Evolutionary conservation across 1,140 invertebrate genomes (phyloP).

Genomic region (Atopsyche davidsoni): DNA sequence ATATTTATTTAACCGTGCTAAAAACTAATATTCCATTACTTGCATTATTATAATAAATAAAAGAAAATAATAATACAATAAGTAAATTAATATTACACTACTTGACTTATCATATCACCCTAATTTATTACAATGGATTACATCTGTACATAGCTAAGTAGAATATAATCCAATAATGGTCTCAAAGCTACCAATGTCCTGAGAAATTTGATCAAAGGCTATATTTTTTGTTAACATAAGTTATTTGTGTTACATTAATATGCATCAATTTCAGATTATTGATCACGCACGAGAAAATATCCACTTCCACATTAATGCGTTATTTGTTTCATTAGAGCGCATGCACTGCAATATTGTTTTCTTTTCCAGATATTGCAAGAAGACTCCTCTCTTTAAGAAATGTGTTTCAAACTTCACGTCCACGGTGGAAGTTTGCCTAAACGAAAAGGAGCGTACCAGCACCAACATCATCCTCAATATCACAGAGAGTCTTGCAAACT

Average conservation of each 20-base stretch:
- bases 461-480: conserved; percentile 57
- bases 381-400: conserved; percentile 49
- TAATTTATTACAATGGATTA: too few relatives aligned
- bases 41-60: too few relatives aligned
- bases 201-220: too few relatives aligned
- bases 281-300: not conserved
- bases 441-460: conserved; percentile 51
- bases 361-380: conserved; percentile 59
- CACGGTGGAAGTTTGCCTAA: conserved; percentile 57
- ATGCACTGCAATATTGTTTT: conserved; percentile 2
- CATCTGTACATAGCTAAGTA: too few relatives aligned
- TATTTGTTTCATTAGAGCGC: not conserved
- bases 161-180: too few relatives aligned
- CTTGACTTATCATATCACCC: too few relatives aligned
- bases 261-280: not conserved
- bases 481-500: conserved; percentile 58
- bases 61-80: too few relatives aligned
- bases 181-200: too few relatives aligned
- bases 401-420: conserved; percentile 58
- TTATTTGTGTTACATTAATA: not conserved
- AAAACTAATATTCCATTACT: too few relatives aligned
- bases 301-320: not conserved
- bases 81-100: too few relatives aligned
- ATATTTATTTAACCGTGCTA: too few relatives aligned
- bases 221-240: conserved; percentile 2